phyloP scores from a whole-genome alignment of 1,140 invertebrate species.

The Atta texana region DNA sequence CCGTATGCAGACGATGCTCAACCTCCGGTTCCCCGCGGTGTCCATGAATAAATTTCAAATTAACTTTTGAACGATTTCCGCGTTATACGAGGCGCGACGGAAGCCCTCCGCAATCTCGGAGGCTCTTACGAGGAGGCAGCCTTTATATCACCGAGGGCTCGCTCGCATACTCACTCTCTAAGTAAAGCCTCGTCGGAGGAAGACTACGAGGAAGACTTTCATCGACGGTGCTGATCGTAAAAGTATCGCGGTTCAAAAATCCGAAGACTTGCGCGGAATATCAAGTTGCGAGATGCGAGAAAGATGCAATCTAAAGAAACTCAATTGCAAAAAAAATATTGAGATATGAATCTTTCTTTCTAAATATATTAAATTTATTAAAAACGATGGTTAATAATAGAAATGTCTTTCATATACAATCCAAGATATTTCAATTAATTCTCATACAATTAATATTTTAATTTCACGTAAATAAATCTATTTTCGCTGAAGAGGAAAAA shows the following conservation, averaged over 20 bases:
- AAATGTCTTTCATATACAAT: background rate
- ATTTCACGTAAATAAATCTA: background rate
- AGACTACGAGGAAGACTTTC: conserved; percentile 51
- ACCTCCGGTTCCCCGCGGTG: conserved; percentile 62
- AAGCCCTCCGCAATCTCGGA: conserved; percentile 71
- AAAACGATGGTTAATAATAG: background rate
- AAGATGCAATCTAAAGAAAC: background rate
- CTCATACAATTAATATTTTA: background rate
- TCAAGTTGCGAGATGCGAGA: conserved; percentile 3
- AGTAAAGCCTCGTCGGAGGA: conserved; percentile 55
- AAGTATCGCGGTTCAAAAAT: conserved; percentile 51
- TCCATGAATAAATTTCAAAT: conserved; percentile 84
- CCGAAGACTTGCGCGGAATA: conserved; percentile 17
- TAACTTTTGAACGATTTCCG: conserved; percentile 79
- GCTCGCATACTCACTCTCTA: conserved; percentile 33
- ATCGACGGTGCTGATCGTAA: conserved; percentile 56
- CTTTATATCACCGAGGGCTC: conserved; percentile 68
- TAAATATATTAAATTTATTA: background rate
- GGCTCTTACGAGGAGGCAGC: conserved; percentile 60
- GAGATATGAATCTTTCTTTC: background rate
- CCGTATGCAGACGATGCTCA: conserved; percentile 6
- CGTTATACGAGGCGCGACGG: conserved; percentile 74
- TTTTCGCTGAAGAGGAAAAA: background rate
- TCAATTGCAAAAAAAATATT: background rate
- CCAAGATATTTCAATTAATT: background rate